phyloP scores from a whole-genome alignment of 2,797 vertebrate genomes.

The Pseudotriccus pelzelni region DNA sequence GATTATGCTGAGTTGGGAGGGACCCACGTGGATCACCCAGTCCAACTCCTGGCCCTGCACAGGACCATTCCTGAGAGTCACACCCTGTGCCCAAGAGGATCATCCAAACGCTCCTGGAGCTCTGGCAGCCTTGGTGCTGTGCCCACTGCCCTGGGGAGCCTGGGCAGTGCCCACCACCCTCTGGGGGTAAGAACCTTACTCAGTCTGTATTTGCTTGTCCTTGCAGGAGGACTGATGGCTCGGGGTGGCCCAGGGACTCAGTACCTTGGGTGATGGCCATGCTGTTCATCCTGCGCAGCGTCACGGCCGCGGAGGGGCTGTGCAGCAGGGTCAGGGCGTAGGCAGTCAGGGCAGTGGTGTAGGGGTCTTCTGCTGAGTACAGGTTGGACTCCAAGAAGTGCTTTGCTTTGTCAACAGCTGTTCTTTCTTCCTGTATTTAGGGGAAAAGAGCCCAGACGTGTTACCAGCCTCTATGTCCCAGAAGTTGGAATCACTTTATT shows the following conservation, averaged over 20 bases:
- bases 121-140: not conserved
- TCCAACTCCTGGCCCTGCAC: not conserved
- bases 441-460: not conserved
- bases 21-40: not conserved
- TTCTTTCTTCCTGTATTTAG: slow-evolving; percentile 83
- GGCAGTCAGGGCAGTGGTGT: slow-evolving; percentile 86
- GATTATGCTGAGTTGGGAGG: not conserved
- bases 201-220: not conserved
- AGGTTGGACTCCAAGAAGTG: slow-evolving; percentile 87
- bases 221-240: accelerated
- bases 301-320: slow-evolving; percentile 79
- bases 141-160: too few relatives aligned
- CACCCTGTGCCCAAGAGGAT: not conserved
- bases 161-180: not conserved
- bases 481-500: not conserved
- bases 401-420: slow-evolving; percentile 85
- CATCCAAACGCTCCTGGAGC: not conserved
- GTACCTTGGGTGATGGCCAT: slow-evolving; percentile 91
- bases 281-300: slow-evolving; percentile 86
- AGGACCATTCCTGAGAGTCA: not conserved
- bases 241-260: not conserved
- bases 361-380: slow-evolving; percentile 87
- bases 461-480: not conserved
- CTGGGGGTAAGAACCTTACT: not conserved
- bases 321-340: slow-evolving; percentile 87